Percentiles rank a stretch among this genome's conserved stretches.
Evolutionary conservation across 2,797 vertebrate species (phyloP).

Genomic region (Alectoris magna): DNA sequence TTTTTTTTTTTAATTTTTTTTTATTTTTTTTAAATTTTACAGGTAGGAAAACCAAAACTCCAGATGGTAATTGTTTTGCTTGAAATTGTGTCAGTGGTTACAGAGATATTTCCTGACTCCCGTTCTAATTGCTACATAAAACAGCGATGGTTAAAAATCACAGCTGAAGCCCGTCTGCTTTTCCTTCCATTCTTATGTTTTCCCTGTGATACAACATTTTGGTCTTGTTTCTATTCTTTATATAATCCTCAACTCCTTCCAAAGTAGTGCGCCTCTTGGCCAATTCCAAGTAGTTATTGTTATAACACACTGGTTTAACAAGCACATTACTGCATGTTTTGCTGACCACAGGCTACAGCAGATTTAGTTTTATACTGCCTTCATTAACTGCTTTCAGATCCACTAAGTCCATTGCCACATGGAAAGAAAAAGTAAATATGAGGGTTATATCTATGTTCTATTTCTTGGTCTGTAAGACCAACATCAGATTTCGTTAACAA

Average conservation of each 20-base stretch:
- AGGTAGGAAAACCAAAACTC: not conserved
- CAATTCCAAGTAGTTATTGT: not conserved
- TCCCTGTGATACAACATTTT: not conserved
- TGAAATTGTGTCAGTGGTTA: not conserved
- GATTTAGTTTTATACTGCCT: not conserved
- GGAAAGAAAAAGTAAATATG: not conserved
- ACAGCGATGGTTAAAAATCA: not conserved
- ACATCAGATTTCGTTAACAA: not conserved
- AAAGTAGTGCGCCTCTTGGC: not conserved
- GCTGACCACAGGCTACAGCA: not conserved
- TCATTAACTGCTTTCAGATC: conserved; percentile 12
- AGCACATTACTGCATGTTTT: not conserved
- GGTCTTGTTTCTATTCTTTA: not conserved
- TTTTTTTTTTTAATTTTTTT: not conserved
- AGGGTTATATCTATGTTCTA: not conserved
- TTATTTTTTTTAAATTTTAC: not conserved
- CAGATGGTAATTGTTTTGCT: not conserved
- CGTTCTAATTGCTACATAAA: not conserved
- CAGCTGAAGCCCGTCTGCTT: not conserved
- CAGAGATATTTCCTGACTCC: not conserved
- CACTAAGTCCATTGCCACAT: not conserved
- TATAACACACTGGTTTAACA: not conserved
- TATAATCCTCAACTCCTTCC: not conserved
- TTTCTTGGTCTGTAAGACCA: not conserved
- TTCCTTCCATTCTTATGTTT: not conserved